Evolutionary conservation across 2,113 vertebrate species (phyloP), one percentile per base, ranked within the genome.

Genomic region (Chroicocephalus ridibundus): DNA sequence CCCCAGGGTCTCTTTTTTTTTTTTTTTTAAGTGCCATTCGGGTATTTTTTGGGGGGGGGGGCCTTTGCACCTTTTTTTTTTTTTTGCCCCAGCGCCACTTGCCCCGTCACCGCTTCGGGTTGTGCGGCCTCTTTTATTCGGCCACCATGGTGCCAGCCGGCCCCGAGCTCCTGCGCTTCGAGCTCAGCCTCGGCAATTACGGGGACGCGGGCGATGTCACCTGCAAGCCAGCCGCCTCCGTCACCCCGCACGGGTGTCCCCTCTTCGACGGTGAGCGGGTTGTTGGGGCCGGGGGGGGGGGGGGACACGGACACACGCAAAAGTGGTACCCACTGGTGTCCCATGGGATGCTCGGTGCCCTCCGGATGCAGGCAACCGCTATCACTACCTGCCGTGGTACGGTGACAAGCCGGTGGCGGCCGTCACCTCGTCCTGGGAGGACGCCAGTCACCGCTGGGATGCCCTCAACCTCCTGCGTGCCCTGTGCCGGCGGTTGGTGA

Each of bases 381-480:
- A 98, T 40, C 92, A 98, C 65, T 97, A 98, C 18, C 93, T 98
- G 74, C 98, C 98, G 0, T 98, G 98, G 98, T 93, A 97, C 3
- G 84, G 98, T 83, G 97, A 87, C 66, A 98, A 98, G 31, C 98
- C 98, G 0, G 96, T 98, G 13, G 98, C 72, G 16, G 97, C 98
- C 0, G 58, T 98, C 86, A 98, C 97, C 31, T 98, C 96, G 0
- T 72, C 22, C 18, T 98, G 98, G 98, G 98, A 98, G 77, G 97
- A 98, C 1, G 13, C 95, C 2, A 25, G 90, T 51, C 90, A 97
- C 69, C 96, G 97, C 1, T 91, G 97, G 75, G 92, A 95, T 5
- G 74, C 90, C 47, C 85, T 97, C 31, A 98, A 98, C 72, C 86
- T 97, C 16, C 93, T 98, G 13, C 86, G 96, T 2, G 11, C 82